Conservation (phyloP, 2,797 vertebrate species). For the Micrastur ruficollis region DNA sequence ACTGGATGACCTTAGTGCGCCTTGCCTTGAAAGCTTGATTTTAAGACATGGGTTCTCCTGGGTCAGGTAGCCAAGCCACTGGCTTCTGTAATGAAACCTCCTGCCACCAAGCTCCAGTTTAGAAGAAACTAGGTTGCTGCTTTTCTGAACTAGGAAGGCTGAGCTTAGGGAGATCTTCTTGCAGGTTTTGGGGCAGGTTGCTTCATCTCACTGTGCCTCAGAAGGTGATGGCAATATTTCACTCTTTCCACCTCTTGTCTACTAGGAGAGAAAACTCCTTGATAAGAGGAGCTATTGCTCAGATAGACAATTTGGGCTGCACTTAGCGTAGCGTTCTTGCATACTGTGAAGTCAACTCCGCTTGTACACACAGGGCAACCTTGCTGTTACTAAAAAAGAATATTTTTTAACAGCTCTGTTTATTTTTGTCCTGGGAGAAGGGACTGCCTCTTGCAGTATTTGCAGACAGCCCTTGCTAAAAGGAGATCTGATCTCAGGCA, state of each 20-base stretch:
- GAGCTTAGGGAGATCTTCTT: not conserved
- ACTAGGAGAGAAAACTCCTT: not conserved
- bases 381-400: not conserved
- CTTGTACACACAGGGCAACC: not conserved
- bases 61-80: not conserved
- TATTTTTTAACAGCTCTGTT: not conserved
- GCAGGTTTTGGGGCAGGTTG: not conserved
- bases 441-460: not conserved
- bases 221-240: not conserved
- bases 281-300: not conserved
- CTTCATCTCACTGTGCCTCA: not conserved
- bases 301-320: fast-evolving
- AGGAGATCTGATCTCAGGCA: slow-evolving; percentile 14
- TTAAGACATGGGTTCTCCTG: not conserved
- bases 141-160: not conserved
- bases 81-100: not conserved
- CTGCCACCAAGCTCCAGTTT: not conserved
- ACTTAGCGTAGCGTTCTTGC: not conserved
- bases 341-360: not conserved
- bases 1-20: not conserved
- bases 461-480: not conserved
- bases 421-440: not conserved
- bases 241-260: not conserved
- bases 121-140: not conserved
- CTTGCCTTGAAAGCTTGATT: not conserved